Conservation (phyloP, 2,797 vertebrate species). For the Anabacerthia variegaticeps region DNA sequence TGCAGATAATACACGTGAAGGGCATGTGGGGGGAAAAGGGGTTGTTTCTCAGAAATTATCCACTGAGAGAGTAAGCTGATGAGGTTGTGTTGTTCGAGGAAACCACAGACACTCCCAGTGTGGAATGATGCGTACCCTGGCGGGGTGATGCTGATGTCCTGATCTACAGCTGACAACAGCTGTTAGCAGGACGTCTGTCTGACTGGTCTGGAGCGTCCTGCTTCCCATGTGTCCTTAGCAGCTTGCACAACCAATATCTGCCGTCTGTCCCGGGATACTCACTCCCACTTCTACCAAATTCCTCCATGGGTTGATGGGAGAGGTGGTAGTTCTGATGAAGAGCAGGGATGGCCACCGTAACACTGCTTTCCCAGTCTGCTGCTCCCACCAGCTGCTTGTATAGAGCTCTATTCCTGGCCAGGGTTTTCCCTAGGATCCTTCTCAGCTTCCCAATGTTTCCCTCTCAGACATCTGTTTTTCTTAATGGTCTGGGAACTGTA, state of each 20-base stretch:
- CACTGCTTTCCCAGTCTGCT: not conserved
- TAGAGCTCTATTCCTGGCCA: not conserved
- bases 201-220: not conserved
- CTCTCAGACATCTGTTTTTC: slow-evolving; percentile 22
- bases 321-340: not conserved
- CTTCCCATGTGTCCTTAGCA: not conserved
- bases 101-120: not conserved
- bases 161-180: slow-evolving; percentile 56
- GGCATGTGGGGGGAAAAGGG: not conserved
- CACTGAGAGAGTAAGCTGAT: not conserved
- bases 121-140: not conserved
- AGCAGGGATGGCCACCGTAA: not conserved
- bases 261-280: not conserved
- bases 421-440: not conserved
- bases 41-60: slow-evolving; percentile 3
- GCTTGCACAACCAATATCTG: not conserved
- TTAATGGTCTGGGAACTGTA: slow-evolving; percentile 36
- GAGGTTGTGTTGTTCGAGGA: not conserved
- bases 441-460: not conserved
- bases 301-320: not conserved
- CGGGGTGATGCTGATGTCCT: not conserved
- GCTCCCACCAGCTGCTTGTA: not conserved
- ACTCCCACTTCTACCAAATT: not conserved
- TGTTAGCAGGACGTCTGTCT: not conserved
- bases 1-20: not conserved